Evolutionary conservation across 2,888 invertebrate species (phyloP).

Genomic region (Hirtodrosophila trivittata): DNA sequence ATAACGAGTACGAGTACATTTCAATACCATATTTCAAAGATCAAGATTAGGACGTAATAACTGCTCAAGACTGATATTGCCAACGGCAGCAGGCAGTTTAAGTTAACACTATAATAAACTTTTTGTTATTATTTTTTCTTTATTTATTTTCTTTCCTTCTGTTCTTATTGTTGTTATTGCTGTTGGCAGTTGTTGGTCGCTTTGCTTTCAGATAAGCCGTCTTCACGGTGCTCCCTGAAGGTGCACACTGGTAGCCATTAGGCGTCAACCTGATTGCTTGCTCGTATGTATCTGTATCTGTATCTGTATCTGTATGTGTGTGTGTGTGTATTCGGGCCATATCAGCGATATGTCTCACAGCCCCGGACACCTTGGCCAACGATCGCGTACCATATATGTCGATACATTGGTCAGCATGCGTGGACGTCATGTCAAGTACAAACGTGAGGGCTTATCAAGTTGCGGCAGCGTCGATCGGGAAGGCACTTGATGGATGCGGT

Average conservation of each 20-base stretch:
- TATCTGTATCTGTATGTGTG: slow-evolving; percentile 5
- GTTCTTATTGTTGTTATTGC: slow-evolving; percentile 22
- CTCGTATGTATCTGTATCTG: slow-evolving; percentile 4
- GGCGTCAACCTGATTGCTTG: slow-evolving; percentile 42
- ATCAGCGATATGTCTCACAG: slow-evolving; percentile 69
- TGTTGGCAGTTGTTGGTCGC: slow-evolving; percentile 4
- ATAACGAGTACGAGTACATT: slow-evolving; percentile 44
- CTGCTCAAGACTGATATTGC: slow-evolving; percentile 55
- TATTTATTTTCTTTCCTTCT: slow-evolving; percentile 24
- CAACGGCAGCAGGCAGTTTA: slow-evolving; percentile 12
- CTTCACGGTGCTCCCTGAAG: slow-evolving; percentile 30
- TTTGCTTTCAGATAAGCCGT: slow-evolving; percentile 45
- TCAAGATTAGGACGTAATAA: slow-evolving; percentile 65
- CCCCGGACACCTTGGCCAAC: slow-evolving; percentile 38
- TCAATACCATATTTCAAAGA: slow-evolving; percentile 56
- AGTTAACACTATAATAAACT: slow-evolving; percentile 54
- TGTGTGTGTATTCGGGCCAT: slow-evolving; percentile 28
- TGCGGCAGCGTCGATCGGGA: slow-evolving; percentile 14
- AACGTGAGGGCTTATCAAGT: slow-evolving; percentile 53
- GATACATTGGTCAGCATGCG: slow-evolving; percentile 45
- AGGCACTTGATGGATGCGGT: slow-evolving; percentile 32
- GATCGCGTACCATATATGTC: slow-evolving; percentile 15
- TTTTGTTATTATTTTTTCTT: slow-evolving; percentile 42
- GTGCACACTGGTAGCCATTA: slow-evolving; percentile 22
- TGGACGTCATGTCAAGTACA: slow-evolving; percentile 66